Percentiles rank a stretch among this genome's conserved stretches.
phyloP scores from a whole-genome alignment of 2,888 invertebrate species.

The Noctua janthina region DNA sequence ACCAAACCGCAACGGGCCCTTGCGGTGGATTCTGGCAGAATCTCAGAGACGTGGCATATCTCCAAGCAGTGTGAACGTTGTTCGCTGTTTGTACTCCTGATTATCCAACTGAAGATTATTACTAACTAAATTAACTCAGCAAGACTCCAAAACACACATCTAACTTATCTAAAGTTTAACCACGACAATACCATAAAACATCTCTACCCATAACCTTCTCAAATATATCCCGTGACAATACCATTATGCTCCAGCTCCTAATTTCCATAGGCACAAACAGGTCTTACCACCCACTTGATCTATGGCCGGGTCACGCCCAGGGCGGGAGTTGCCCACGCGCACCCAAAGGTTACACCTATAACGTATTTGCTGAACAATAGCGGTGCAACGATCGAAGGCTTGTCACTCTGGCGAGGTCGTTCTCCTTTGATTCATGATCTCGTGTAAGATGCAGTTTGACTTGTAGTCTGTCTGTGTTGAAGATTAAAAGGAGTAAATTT shows the following conservation, averaged over 20 bases:
- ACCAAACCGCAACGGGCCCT: background rate
- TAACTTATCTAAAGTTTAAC: background rate
- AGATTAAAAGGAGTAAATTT: slow-evolving; percentile 24
- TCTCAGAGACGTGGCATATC: background rate
- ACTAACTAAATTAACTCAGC: background rate
- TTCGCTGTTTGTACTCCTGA: too few species aligned
- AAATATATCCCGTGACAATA: slow-evolving; percentile 19
- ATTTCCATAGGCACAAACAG: slow-evolving; percentile 63
- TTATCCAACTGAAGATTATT: too few species aligned
- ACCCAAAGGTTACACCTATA: slow-evolving; percentile 78
- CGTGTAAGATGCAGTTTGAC: slow-evolving; percentile 57
- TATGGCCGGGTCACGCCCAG: slow-evolving; percentile 78
- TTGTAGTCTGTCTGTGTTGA: slow-evolving; percentile 30
- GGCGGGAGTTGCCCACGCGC: slow-evolving; percentile 75
- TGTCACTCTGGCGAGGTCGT: slow-evolving; percentile 74
- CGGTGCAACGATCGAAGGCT: slow-evolving; percentile 74
- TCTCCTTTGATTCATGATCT: slow-evolving; percentile 74
- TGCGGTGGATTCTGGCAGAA: background rate
- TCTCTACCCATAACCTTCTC: background rate
- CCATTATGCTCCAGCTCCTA: slow-evolving; percentile 38
- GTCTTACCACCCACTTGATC: slow-evolving; percentile 64
- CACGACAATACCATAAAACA: background rate
- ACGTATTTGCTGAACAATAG: slow-evolving; percentile 69
- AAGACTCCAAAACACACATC: background rate
- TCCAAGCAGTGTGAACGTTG: background rate